These are phyloP conservation scores for Drosophila guanche DNA, from an alignment of 1,140 invertebrate genomes.

Conservation along the genomic window DNA sequence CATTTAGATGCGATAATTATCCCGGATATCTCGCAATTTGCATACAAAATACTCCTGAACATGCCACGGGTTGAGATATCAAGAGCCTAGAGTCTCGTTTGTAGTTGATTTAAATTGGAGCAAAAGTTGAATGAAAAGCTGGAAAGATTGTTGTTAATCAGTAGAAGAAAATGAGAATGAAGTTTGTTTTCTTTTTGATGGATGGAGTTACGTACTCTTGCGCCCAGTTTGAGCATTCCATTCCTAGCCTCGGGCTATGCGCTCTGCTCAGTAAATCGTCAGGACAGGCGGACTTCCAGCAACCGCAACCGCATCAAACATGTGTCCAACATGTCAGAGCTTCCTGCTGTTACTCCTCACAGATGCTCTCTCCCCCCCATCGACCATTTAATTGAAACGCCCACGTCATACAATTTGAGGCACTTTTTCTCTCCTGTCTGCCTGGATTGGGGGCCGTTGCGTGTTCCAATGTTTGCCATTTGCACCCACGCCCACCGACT, in stretches of 20 bases:
- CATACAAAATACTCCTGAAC: constrained; percentile 20
- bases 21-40: constrained; percentile 34
- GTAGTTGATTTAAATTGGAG: constrained; percentile 58
- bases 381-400: constrained; percentile 78
- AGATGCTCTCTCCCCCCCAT: constrained; percentile 13
- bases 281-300: constrained; percentile 44
- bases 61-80: constrained; percentile 11
- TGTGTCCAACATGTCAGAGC: constrained; percentile 56
- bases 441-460: constrained; percentile 56
- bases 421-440: constrained; percentile 48
- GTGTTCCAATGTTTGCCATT: constrained; percentile 80
- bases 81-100: constrained; percentile 25
- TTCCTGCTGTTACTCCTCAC: constrained; percentile 58
- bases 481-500: constrained; percentile 71
- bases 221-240: too few relatives aligned
- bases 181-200: too few relatives aligned
- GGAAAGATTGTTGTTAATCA: not conserved
- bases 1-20: constrained; percentile 70
- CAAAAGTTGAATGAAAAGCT: constrained; percentile 40
- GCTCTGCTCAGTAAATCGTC: constrained; percentile 38
- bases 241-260: not conserved
- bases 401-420: constrained; percentile 76
- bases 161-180: not conserved
- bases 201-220: too few relatives aligned
- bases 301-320: constrained; percentile 3